phyloP scores from a whole-genome alignment of 2,888 invertebrate genomes.

The Drosophila subsilvestris region DNA sequence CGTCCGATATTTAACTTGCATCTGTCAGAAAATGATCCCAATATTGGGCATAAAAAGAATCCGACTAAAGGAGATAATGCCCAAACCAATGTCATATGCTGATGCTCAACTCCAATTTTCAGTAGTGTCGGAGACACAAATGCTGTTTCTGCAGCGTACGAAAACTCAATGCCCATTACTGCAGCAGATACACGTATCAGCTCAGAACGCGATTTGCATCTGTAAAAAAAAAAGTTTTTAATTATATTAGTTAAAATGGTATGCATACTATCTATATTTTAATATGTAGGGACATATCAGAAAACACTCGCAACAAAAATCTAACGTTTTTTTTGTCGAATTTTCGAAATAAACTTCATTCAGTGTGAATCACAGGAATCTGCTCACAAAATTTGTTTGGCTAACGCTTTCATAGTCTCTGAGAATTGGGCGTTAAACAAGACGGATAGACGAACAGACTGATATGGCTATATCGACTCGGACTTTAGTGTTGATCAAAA shows the following conservation, averaged over 20 bases:
- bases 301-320: no score
- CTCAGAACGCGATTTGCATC: conserved; percentile 91
- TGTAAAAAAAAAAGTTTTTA: conserved; percentile 76
- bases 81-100: conserved; percentile 98
- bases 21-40: conserved; percentile 96
- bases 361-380: no score
- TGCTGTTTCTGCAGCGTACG: conserved; percentile 98
- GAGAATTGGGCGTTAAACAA: no score
- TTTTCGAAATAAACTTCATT: no score
- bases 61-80: conserved; percentile 96
- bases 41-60: conserved; percentile 95
- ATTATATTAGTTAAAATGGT: background rate
- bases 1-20: conserved; percentile 92
- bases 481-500: no score
- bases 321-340: no score
- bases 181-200: conserved; percentile 95
- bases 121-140: conserved; percentile 97
- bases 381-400: no score
- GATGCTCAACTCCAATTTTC: conserved; percentile 95
- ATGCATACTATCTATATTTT: no score
- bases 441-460: no score
- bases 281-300: no score
- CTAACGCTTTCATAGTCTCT: no score
- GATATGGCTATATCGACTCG: no score
- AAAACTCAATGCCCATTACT: conserved; percentile 98